Evolutionary conservation across 1,140 invertebrate genomes (phyloP).

Genomic region (Vollenhovia emeryi): DNA sequence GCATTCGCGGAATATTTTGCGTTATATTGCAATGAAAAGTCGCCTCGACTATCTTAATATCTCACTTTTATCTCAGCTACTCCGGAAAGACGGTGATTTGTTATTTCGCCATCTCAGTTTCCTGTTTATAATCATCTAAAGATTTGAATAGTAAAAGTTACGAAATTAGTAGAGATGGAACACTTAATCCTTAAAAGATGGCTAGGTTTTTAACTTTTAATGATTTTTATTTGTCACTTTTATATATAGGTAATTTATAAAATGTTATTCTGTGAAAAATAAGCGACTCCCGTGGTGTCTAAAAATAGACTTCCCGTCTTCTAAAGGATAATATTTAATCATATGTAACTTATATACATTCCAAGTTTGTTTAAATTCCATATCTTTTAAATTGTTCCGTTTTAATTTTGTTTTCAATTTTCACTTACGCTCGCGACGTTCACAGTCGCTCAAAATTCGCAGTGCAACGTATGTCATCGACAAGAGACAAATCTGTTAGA

Average conservation of each 20-base stretch:
- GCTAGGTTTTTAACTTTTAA: too few relatives aligned
- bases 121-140: not conserved
- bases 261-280: too few relatives aligned
- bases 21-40: not conserved
- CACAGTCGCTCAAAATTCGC: not conserved
- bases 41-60: not conserved
- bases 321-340: too few relatives aligned
- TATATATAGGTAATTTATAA: too few relatives aligned
- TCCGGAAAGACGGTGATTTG: not conserved
- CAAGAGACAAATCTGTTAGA: slow-evolving; percentile 22
- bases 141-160: not conserved
- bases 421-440: not conserved
- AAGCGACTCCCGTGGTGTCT: too few relatives aligned
- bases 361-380: not conserved
- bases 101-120: not conserved
- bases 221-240: too few relatives aligned
- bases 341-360: not conserved
- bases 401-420: not conserved
- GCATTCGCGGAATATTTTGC: slow-evolving; percentile 19
- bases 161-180: not conserved
- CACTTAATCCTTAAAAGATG: not conserved
- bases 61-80: not conserved
- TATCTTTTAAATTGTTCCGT: too few relatives aligned
- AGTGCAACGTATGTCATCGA: not conserved
- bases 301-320: too few relatives aligned